phyloP scores from a whole-genome alignment of 2,797 vertebrate species.

The Melanotaenia nigrans region DNA sequence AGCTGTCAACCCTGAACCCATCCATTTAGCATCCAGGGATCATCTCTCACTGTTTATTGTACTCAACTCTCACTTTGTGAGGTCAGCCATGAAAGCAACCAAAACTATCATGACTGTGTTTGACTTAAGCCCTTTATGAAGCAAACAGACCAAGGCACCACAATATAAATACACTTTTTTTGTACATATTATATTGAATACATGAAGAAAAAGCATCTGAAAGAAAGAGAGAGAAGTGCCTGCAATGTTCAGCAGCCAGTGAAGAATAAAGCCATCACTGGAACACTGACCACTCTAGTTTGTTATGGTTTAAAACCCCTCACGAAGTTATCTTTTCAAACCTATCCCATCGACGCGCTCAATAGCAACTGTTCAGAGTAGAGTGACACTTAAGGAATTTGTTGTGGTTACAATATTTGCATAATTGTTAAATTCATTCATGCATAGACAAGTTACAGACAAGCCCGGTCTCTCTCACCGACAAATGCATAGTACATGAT shows the following conservation, averaged over 20 bases:
- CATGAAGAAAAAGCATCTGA: slow-evolving; percentile 44
- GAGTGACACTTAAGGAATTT: not conserved
- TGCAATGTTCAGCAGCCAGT: slow-evolving; percentile 28
- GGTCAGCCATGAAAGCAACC: slow-evolving; percentile 8
- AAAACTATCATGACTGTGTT: slow-evolving; percentile 32
- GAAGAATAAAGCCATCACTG: slow-evolving; percentile 12
- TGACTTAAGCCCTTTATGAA: slow-evolving; percentile 58
- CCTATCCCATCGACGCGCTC: slow-evolving; percentile 15
- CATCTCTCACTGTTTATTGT: slow-evolving; percentile 24
- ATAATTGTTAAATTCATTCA: slow-evolving; percentile 36
- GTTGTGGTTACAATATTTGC: slow-evolving; percentile 23
- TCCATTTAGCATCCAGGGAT: slow-evolving; percentile 32
- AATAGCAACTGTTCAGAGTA: slow-evolving; percentile 3
- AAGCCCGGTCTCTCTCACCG: slow-evolving; percentile 49
- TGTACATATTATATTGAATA: slow-evolving; percentile 73
- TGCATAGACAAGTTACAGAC: slow-evolving; percentile 49
- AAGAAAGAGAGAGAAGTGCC: slow-evolving; percentile 40
- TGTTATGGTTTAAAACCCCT: slow-evolving; percentile 30
- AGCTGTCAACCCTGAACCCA: slow-evolving; percentile 8
- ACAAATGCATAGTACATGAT: slow-evolving; percentile 69
- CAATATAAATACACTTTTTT: slow-evolving; percentile 79
- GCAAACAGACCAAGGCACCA: slow-evolving; percentile 74
- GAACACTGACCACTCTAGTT: slow-evolving; percentile 29
- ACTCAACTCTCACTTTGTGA: slow-evolving; percentile 20
- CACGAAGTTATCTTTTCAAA: slow-evolving; percentile 26